These are phyloP conservation scores for Simalia tracyae DNA, from an alignment of 2,797 vertebrate species.

Conservation along the genomic window DNA sequence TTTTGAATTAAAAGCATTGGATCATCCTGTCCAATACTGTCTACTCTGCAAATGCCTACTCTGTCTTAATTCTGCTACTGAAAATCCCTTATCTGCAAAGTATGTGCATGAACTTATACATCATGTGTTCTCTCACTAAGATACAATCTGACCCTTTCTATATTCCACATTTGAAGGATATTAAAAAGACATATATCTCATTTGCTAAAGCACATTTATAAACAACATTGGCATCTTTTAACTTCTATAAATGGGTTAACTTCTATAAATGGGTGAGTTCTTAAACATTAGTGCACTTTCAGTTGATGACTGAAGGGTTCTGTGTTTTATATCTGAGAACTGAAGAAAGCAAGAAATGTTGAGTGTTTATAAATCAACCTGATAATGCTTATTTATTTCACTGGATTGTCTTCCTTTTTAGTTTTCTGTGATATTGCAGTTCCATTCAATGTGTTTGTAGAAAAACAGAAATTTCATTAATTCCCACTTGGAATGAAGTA, in stretches of 20 bases:
- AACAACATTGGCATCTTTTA: conserved; percentile 48
- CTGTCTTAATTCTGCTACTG: background rate
- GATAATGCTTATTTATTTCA: conserved; percentile 61
- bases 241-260: conserved; percentile 43
- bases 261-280: conserved; percentile 43
- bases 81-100: background rate
- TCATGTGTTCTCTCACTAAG: background rate
- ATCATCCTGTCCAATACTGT: background rate
- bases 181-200: conserved; percentile 43
- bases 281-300: conserved; percentile 24
- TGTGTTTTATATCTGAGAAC: conserved; percentile 46
- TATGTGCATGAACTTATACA: background rate
- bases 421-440: conserved; percentile 72
- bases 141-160: background rate
- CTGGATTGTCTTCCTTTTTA: conserved; percentile 56
- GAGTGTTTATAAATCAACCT: conserved; percentile 43
- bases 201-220: conserved; percentile 36
- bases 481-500: conserved; percentile 67
- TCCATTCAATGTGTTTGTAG: conserved; percentile 72
- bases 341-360: conserved; percentile 45
- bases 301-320: conserved; percentile 50
- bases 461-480: conserved; percentile 63
- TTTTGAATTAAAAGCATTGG: conserved; percentile 24
- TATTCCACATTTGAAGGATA: conserved; percentile 49
- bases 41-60: background rate